phyloP scores from a whole-genome alignment of 1,140 invertebrate species.

The Arctopsyche grandis region DNA sequence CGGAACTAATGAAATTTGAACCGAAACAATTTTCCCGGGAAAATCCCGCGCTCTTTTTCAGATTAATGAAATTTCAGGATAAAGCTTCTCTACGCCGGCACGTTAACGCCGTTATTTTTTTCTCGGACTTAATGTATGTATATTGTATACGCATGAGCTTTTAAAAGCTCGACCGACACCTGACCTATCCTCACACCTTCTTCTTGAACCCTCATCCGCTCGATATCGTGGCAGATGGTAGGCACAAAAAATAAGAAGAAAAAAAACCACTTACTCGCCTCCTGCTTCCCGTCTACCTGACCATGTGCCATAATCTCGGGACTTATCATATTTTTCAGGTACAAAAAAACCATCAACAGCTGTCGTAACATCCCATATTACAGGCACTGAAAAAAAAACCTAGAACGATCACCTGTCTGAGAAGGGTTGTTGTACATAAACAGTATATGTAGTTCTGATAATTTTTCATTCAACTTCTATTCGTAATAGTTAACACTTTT shows the following conservation, averaged over 20 bases:
- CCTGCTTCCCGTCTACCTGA: neutral
- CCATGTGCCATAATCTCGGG: conserved; percentile 24
- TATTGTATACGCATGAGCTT: too few species aligned
- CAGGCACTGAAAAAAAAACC: neutral
- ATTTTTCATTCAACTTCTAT: too few species aligned
- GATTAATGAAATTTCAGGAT: too few species aligned
- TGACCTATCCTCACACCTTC: conserved; percentile 32
- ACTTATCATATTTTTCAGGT: conserved; percentile 33
- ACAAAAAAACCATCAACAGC: conserved; percentile 14
- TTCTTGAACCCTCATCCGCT: neutral
- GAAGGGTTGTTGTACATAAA: neutral
- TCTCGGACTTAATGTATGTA: too few species aligned
- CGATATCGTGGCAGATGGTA: conserved; percentile 26
- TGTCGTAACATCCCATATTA: conserved; percentile 28
- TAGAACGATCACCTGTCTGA: neutral
- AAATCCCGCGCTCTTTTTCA: too few species aligned
- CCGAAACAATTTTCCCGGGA: neutral
- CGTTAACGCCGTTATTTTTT: too few species aligned
- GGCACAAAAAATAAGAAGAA: neutral
- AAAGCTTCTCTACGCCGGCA: too few species aligned
- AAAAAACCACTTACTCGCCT: conserved; percentile 21
- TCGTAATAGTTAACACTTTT: too few species aligned
- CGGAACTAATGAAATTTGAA: conserved; percentile 16
- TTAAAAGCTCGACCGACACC: neutral
- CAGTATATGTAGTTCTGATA: too few species aligned